phyloP scores from a whole-genome alignment of 2,113 vertebrate genomes.

The Pomatorhinus ruficollis region DNA sequence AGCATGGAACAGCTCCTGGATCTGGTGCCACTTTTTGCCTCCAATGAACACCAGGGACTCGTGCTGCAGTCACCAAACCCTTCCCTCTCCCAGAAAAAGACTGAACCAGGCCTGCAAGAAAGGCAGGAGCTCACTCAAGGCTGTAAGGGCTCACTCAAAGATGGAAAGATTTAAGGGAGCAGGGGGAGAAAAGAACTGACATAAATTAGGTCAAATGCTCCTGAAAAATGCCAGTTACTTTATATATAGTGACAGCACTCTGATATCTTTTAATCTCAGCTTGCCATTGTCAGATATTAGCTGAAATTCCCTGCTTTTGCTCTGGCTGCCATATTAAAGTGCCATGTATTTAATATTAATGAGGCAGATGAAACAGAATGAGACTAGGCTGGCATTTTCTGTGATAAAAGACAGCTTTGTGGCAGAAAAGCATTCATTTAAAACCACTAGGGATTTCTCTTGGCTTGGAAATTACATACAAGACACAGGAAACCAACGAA shows the following conservation, averaged over 20 bases:
- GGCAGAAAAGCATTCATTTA: not conserved
- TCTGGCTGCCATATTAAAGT: not conserved
- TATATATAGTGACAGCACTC: not conserved
- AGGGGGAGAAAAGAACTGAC: not conserved
- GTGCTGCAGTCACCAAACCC: not conserved
- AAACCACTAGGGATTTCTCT: not conserved
- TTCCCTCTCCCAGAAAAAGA: not conserved
- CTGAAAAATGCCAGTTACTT: conserved; percentile 44
- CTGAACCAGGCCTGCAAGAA: rapidly evolving
- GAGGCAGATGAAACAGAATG: conserved; percentile 38
- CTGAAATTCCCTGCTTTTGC: conserved; percentile 24
- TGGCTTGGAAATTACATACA: not conserved
- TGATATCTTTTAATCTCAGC: conserved; percentile 11
- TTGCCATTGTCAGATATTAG: conserved; percentile 29
- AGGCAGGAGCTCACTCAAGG: not conserved
- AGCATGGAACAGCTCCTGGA: rapidly evolving
- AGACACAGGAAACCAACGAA: not conserved
- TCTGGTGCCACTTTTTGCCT: not conserved
- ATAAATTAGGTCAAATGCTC: conserved; percentile 30
- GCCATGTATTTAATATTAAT: conserved; percentile 42
- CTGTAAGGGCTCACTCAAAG: not conserved
- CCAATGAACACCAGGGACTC: not conserved
- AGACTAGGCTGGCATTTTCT: not conserved
- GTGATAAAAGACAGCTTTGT: not conserved
- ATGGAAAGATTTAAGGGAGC: not conserved